phyloP scores from a whole-genome alignment of 2,113 vertebrate species.

The Athene noctua region DNA sequence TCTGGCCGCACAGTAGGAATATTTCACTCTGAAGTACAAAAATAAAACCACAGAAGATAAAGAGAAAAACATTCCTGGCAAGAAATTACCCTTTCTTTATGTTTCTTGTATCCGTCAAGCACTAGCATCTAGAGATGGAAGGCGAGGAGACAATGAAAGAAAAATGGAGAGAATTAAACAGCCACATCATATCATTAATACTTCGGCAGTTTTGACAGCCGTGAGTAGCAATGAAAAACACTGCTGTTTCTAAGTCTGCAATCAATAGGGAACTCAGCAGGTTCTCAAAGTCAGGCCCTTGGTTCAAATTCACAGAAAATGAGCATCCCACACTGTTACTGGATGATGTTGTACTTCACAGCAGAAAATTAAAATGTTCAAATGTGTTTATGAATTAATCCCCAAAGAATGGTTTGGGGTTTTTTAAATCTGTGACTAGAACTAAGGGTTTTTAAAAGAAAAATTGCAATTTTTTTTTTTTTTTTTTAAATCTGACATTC shows the following conservation, averaged over 20 bases:
- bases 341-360: not conserved
- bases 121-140: slow-evolving; percentile 55
- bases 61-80: slow-evolving; percentile 63
- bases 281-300: not conserved
- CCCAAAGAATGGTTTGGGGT: not conserved
- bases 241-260: not conserved
- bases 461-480: not conserved
- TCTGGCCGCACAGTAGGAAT: slow-evolving; percentile 74
- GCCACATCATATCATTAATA: slow-evolving; percentile 58
- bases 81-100: slow-evolving; percentile 75
- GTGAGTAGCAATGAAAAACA: slow-evolving; percentile 34
- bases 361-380: not conserved
- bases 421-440: not conserved
- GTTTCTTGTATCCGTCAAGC: slow-evolving; percentile 64
- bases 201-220: slow-evolving; percentile 32
- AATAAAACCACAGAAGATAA: slow-evolving; percentile 74
- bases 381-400: not conserved
- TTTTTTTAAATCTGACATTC: not conserved
- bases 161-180: slow-evolving; percentile 66
- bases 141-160: slow-evolving; percentile 55
- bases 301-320: not conserved
- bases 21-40: slow-evolving; percentile 71
- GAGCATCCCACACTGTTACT: not conserved
- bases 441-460: not conserved
- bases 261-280: not conserved